These are phyloP conservation scores for Tapera naevia DNA, from an alignment of 2,797 vertebrate species.

Conservation along the genomic window DNA sequence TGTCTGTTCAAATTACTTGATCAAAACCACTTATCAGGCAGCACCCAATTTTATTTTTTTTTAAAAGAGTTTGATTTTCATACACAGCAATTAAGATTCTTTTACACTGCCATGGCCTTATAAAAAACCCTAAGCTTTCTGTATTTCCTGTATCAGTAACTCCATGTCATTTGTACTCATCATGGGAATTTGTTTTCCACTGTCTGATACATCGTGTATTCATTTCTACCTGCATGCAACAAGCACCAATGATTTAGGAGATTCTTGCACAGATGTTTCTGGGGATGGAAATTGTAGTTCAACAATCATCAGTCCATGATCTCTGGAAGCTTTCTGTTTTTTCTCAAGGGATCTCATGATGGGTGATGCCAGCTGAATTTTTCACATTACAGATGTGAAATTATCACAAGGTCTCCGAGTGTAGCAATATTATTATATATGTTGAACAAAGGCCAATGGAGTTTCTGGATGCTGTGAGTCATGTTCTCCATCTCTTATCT, in stretches of 20 bases:
- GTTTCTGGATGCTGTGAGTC: neutral
- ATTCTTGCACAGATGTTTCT: neutral
- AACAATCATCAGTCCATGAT: neutral
- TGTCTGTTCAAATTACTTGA: neutral
- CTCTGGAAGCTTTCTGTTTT: neutral
- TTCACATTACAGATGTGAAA: neutral
- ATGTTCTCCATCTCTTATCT: neutral
- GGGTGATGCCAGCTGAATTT: neutral
- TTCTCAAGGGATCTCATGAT: neutral
- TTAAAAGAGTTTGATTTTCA: neutral
- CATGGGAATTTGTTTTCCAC: neutral
- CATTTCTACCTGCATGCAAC: neutral
- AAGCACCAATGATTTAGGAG: neutral
- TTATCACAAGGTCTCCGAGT: neutral
- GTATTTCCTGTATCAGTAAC: neutral
- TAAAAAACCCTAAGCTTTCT: neutral
- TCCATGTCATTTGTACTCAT: neutral
- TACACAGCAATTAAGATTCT: neutral
- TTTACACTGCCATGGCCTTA: neutral
- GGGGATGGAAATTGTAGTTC: neutral
- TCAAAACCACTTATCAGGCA: neutral
- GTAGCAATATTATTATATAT: neutral
- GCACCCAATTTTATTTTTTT: no score
- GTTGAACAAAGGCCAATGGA: neutral
- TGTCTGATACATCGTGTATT: fast-evolving